Evolutionary conservation across 2,797 vertebrate genomes (phyloP).

Genomic region (Syndactyla subalaris): DNA sequence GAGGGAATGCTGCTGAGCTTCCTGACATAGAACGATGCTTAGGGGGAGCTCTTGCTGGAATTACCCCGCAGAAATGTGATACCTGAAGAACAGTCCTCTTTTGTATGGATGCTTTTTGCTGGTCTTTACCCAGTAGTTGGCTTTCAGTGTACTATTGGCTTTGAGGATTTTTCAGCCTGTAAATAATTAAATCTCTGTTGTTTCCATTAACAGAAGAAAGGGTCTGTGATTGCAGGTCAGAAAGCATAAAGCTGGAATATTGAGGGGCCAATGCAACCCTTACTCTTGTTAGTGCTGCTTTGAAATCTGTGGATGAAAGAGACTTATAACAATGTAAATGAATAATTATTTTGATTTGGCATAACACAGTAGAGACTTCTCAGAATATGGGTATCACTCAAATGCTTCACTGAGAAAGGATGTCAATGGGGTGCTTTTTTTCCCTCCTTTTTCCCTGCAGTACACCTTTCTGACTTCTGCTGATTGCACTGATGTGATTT

Average conservation of each 20-base stretch:
- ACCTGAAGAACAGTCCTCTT: not conserved
- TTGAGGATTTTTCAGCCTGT: not conserved
- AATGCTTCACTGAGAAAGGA: not conserved
- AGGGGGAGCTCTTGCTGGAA: not conserved
- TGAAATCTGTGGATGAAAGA: not conserved
- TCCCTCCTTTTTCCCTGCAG: not conserved
- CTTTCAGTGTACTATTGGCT: not conserved
- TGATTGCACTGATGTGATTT: not conserved
- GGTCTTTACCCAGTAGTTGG: not conserved
- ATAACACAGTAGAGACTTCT: not conserved
- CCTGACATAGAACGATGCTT: rapidly evolving
- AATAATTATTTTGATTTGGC: not conserved
- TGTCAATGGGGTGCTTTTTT: not conserved
- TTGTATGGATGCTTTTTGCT: not conserved
- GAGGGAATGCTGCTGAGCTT: not conserved
- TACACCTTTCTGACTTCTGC: not conserved
- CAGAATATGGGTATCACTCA: not conserved
- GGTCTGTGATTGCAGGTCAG: not conserved
- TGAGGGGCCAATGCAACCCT: not conserved
- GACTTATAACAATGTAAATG: not conserved
- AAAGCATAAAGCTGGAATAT: not conserved
- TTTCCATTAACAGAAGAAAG: not conserved
- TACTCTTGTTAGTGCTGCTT: not conserved
- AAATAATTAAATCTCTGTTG: not conserved
- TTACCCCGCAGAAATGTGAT: not conserved